A percentile compares a stretch with the other conserved stretches of the same genome.
phyloP scores from a whole-genome alignment of 2,888 invertebrate species.

The Macaria notata region DNA sequence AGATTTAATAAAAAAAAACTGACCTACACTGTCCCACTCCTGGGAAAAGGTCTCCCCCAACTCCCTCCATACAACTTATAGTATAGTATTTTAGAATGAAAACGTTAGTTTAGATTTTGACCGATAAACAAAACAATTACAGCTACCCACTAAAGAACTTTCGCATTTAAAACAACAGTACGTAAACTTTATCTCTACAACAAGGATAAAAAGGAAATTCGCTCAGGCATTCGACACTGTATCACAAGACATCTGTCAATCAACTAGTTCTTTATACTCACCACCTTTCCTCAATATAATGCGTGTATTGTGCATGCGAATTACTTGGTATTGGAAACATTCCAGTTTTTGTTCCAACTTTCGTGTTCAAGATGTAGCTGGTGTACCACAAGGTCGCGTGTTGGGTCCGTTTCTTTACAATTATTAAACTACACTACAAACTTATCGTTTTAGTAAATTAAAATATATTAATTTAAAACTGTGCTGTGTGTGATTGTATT shows the following conservation, averaged over 20 bases:
- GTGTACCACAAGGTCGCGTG: conserved; percentile 60
- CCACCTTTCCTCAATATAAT: conserved; percentile 30
- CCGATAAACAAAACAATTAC: too few species aligned
- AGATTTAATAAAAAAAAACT: too few species aligned
- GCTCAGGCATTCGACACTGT: conserved; percentile 27
- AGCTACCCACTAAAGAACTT: too few species aligned
- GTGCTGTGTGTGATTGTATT: conserved; percentile 3
- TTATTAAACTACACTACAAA: conserved; percentile 17
- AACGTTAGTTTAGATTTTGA: too few species aligned
- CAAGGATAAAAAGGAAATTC: conserved; percentile 9
- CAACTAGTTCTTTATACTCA: conserved; percentile 23
- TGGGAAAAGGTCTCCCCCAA: too few species aligned
- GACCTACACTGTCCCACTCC: too few species aligned
- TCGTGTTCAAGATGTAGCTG: conserved; percentile 52
- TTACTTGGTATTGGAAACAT: conserved; percentile 48
- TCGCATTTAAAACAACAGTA: too few species aligned
- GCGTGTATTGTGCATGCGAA: conserved; percentile 39
- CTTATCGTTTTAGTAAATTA: conserved; percentile 17
- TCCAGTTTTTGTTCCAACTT: conserved; percentile 54
- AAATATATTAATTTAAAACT: conserved; percentile 19
- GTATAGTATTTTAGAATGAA: too few species aligned
- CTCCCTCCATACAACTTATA: too few species aligned
- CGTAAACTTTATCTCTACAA: too few species aligned
- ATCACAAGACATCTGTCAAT: conserved; percentile 27
- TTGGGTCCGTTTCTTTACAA: conserved; percentile 41